Evolutionary conservation across 1,140 invertebrate genomes (phyloP).

Genomic region (Saccostrea cuccullata): DNA sequence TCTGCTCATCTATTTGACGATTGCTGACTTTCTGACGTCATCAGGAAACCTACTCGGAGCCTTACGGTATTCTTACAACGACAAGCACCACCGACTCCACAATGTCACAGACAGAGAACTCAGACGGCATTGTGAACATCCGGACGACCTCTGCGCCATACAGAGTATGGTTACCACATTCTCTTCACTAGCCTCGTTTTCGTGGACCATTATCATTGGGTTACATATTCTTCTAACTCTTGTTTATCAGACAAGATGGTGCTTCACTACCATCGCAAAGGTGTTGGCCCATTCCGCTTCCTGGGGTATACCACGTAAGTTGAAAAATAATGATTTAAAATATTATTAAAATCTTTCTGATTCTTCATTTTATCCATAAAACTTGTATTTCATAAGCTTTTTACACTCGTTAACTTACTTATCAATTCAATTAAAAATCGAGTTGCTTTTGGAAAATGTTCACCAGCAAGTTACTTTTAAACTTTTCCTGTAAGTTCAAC

Average conservation of each 20-base stretch:
- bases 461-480: too few relatives aligned
- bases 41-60: slow-evolving; percentile 33
- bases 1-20: slow-evolving; percentile 38
- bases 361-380: too few relatives aligned
- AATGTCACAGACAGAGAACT: neutral
- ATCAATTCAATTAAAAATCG: too few relatives aligned
- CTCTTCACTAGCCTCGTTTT: slow-evolving; percentile 55
- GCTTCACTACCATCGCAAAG: slow-evolving; percentile 18
- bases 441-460: too few relatives aligned
- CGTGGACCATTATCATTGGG: slow-evolving; percentile 55
- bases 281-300: slow-evolving; percentile 43
- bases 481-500: too few relatives aligned
- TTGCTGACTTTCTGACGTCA: slow-evolving; percentile 39
- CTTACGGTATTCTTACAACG: slow-evolving; percentile 8
- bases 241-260: slow-evolving; percentile 17
- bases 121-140: neutral
- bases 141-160: slow-evolving; percentile 31
- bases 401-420: too few relatives aligned
- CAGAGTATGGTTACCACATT: slow-evolving; percentile 56
- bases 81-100: neutral
- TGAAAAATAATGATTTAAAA: too few relatives aligned
- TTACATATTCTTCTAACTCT: slow-evolving; percentile 48
- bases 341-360: too few relatives aligned
- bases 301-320: slow-evolving; percentile 56
- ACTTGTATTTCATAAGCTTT: too few relatives aligned